phyloP scores from a whole-genome alignment of 2,113 vertebrate species.

The Rhinopomastus cyanomelas region DNA sequence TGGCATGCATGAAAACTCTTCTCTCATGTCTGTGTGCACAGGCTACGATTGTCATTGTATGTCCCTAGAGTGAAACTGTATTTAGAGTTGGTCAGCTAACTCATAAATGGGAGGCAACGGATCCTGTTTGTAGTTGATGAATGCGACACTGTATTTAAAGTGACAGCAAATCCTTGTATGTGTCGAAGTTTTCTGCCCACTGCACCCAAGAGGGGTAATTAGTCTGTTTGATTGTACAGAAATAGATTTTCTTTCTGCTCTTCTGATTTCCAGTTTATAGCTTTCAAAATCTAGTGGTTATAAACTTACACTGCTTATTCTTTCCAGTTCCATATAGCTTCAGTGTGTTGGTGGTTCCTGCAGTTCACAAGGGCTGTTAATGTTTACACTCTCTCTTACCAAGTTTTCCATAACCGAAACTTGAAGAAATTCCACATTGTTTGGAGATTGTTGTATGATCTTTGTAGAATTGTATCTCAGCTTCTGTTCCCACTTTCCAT shows the following conservation, averaged over 20 bases:
- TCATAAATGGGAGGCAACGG: neutral
- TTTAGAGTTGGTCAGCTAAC: neutral
- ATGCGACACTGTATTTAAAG: neutral
- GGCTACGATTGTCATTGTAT: neutral
- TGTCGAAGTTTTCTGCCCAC: neutral
- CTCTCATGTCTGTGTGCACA: neutral
- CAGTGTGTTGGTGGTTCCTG: neutral
- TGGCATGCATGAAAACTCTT: neutral
- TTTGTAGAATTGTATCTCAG: neutral
- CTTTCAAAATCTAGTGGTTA: neutral
- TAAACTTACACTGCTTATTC: neutral
- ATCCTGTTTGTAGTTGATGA: neutral
- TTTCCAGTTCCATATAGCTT: neutral
- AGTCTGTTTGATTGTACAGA: neutral
- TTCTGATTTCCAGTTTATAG: neutral
- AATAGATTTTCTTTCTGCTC: neutral
- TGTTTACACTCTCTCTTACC: neutral
- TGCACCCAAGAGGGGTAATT: neutral
- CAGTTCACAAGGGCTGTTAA: neutral
- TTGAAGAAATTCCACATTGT: neutral
- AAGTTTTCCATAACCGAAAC: neutral
- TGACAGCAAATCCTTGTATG: neutral
- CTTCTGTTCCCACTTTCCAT: neutral
- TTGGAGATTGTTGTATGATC: neutral
- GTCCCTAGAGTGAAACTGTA: neutral